phyloP scores from a whole-genome alignment of 1,140 invertebrate genomes.

The Drosophila pallidifrons region DNA sequence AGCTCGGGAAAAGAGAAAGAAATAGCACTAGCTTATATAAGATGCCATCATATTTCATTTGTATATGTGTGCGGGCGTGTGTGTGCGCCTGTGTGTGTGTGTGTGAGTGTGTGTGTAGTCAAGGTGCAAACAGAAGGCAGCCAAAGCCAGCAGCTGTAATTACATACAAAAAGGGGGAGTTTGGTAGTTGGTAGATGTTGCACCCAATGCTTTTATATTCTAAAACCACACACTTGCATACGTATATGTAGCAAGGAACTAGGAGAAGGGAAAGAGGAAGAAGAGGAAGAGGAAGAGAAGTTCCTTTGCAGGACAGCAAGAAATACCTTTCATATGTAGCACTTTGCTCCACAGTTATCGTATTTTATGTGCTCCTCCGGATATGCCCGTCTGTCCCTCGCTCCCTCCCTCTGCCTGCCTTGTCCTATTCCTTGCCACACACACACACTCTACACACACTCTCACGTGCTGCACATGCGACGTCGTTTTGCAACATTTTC shows the following conservation, averaged over 20 bases:
- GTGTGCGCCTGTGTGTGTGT: slow-evolving; percentile 21
- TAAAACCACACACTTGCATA: slow-evolving; percentile 61
- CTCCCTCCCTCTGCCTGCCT: slow-evolving; percentile 14
- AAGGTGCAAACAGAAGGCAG: slow-evolving; percentile 62
- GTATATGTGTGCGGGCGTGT: slow-evolving; percentile 28
- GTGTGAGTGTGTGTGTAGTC: slow-evolving; percentile 33
- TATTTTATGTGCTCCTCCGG: slow-evolving; percentile 75
- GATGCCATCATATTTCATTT: slow-evolving; percentile 70
- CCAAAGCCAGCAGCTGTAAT: slow-evolving; percentile 58
- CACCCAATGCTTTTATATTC: slow-evolving; percentile 62
- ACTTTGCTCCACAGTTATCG: slow-evolving; percentile 78
- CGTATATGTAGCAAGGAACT: slow-evolving; percentile 19
- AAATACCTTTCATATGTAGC: slow-evolving; percentile 80
- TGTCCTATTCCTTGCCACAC: slow-evolving; percentile 12
- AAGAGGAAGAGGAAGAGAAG: background rate
- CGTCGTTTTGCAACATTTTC: slow-evolving; percentile 80
- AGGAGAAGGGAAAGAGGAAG: background rate
- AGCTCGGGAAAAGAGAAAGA: slow-evolving; percentile 4
- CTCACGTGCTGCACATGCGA: slow-evolving; percentile 26
- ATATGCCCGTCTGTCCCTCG: slow-evolving; percentile 36
- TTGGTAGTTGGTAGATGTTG: background rate
- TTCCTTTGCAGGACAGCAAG: slow-evolving; percentile 16
- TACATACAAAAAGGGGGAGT: slow-evolving; percentile 53
- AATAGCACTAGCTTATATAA: slow-evolving; percentile 58
- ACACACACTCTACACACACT: slow-evolving; percentile 26